Conservation (phyloP, 2,113 vertebrate genomes). For the Ailurus styani region DNA sequence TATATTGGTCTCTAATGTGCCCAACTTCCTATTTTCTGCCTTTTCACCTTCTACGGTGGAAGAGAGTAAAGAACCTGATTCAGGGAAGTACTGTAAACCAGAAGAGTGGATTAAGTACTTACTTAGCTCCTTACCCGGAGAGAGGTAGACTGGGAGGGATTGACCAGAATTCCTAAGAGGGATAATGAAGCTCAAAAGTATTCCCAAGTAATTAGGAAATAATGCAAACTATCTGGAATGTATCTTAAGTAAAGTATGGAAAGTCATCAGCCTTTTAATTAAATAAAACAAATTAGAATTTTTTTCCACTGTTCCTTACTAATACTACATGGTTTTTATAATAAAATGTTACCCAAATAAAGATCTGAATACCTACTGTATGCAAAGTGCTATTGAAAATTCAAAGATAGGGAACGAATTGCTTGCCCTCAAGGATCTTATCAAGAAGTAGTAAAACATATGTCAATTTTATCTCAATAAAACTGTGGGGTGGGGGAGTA, state of each 20-base stretch:
- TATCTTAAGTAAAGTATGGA: not conserved
- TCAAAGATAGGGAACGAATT: not conserved
- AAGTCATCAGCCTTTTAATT: not conserved
- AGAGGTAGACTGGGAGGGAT: not conserved
- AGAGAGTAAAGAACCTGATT: not conserved
- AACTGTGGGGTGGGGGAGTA: not conserved
- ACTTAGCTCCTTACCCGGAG: not conserved
- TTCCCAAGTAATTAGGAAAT: not conserved
- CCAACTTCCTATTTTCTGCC: not conserved
- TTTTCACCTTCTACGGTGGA: not conserved
- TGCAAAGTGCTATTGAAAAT: not conserved
- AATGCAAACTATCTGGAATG: not conserved
- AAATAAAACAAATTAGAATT: not conserved
- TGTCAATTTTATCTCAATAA: not conserved
- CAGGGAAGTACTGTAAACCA: not conserved
- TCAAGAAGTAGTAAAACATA: not conserved
- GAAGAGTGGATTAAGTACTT: not conserved
- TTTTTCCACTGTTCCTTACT: not conserved
- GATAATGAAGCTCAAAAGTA: not conserved
- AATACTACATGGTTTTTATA: not conserved
- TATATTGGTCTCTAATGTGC: not conserved
- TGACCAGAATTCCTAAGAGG: not conserved
- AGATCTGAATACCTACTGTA: not conserved
- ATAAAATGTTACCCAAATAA: not conserved
- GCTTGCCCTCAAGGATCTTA: not conserved